phyloP scores from a whole-genome alignment of 1,140 invertebrate species.

The Aphis gossypii region DNA sequence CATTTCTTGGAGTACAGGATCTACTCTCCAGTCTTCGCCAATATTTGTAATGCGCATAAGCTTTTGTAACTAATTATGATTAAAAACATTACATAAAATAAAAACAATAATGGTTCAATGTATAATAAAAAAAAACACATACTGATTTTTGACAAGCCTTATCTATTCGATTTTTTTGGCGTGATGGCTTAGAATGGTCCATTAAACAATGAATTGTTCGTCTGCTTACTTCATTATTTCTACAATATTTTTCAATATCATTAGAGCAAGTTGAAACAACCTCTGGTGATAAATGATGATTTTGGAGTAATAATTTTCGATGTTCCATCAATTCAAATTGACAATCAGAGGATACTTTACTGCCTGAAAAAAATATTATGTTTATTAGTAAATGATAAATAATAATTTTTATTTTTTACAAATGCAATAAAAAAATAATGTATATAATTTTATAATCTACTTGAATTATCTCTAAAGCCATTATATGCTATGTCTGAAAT shows the following conservation, averaged over 20 bases:
- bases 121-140: conserved; percentile 61
- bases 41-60: conserved; percentile 82
- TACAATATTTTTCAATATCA: conserved; percentile 82
- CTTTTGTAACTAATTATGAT: conserved; percentile 71
- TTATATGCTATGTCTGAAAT: background rate
- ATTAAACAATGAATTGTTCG: conserved; percentile 96
- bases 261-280: conserved; percentile 86
- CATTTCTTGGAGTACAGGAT: conserved; percentile 84
- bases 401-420: background rate
- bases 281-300: conserved; percentile 91
- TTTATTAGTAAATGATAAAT: background rate
- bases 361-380: conserved; percentile 60
- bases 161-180: conserved; percentile 70
- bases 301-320: conserved; percentile 88
- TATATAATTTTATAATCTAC: background rate
- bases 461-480: background rate
- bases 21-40: conserved; percentile 90
- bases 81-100: background rate
- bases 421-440: background rate
- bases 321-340: conserved; percentile 90
- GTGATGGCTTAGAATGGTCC: conserved; percentile 79
- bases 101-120: background rate
- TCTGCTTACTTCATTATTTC: conserved; percentile 76
- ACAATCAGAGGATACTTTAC: conserved; percentile 76
- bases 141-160: conserved; percentile 75